A percentile compares a stretch with the other conserved stretches of the same genome.
These are phyloP conservation scores for Paralichthys olivaceus DNA, from an alignment of 2,113 vertebrate species.

Conservation along the genomic window DNA sequence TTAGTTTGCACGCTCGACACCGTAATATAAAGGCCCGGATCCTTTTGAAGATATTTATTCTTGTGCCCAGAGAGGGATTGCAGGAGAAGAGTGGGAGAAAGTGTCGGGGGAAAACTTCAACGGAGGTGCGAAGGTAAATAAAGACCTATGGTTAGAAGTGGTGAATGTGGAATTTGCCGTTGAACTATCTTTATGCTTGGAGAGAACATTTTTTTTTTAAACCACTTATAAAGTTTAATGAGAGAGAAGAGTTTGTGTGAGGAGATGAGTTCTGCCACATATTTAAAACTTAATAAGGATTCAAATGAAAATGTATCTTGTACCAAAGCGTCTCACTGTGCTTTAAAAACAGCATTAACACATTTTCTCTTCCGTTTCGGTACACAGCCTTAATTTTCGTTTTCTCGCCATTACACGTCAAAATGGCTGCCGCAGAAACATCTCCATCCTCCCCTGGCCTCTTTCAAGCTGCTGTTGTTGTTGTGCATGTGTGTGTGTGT, in stretches of 20 bases:
- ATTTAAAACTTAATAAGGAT: constrained; percentile 10
- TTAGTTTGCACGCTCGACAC: constrained; percentile 48
- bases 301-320: not conserved
- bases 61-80: constrained; percentile 37
- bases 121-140: constrained; percentile 55
- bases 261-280: not conserved
- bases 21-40: constrained; percentile 37
- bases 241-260: not conserved
- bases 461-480: too few species aligned
- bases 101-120: constrained; percentile 45
- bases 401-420: not conserved
- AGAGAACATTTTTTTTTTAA: not conserved
- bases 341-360: not conserved
- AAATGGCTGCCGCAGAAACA: not conserved
- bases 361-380: not conserved
- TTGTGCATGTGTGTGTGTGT: too few species aligned
- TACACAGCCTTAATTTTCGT: not conserved
- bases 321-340: not conserved
- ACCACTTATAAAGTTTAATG: constrained; percentile 7
- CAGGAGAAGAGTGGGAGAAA: constrained; percentile 8
- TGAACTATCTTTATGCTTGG: not conserved
- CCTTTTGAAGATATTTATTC: constrained; percentile 66
- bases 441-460: too few species aligned
- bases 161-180: not conserved
- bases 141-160: constrained; percentile 15